Conservation (phyloP, 2,888 invertebrate species). For the Thalpophila matura region DNA sequence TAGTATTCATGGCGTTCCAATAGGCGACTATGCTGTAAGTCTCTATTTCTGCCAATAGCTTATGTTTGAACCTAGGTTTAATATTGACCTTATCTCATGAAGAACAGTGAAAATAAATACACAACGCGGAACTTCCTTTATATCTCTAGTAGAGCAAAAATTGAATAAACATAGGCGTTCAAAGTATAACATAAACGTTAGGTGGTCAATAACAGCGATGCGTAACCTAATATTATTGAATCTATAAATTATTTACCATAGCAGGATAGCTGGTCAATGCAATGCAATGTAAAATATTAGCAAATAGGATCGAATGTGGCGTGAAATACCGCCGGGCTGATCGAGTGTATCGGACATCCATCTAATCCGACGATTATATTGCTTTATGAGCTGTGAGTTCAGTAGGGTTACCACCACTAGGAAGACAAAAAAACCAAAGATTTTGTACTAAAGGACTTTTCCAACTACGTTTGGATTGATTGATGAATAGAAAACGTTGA, state of each 20-base stretch:
- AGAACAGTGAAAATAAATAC: slow-evolving; percentile 3
- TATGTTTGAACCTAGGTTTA: background rate
- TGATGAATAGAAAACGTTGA: too few species aligned
- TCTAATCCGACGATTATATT: slow-evolving; percentile 52
- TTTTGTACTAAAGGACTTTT: too few species aligned
- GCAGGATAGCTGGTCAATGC: slow-evolving; percentile 12
- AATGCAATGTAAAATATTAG: slow-evolving; percentile 28
- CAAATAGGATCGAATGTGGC: slow-evolving; percentile 24
- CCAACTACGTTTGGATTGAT: too few species aligned
- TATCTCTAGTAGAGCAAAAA: background rate
- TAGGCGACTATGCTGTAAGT: background rate
- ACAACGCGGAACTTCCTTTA: background rate
- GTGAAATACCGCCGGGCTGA: slow-evolving; percentile 40
- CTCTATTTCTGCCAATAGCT: background rate
- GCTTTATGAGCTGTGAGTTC: slow-evolving; percentile 52
- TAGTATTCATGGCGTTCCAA: background rate
- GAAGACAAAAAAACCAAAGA: background rate
- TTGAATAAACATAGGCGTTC: slow-evolving; percentile 8
- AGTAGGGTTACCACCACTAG: slow-evolving; percentile 40
- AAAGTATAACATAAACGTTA: slow-evolving; percentile 4
- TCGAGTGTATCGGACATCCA: slow-evolving; percentile 45
- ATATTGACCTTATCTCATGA: background rate
- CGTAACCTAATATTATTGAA: slow-evolving; percentile 35
- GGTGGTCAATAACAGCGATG: slow-evolving; percentile 43
- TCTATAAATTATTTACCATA: slow-evolving; percentile 28